Base-by-base conservation (phyloP, 1,140 invertebrate genomes). In the Dryas iulia region DNA sequence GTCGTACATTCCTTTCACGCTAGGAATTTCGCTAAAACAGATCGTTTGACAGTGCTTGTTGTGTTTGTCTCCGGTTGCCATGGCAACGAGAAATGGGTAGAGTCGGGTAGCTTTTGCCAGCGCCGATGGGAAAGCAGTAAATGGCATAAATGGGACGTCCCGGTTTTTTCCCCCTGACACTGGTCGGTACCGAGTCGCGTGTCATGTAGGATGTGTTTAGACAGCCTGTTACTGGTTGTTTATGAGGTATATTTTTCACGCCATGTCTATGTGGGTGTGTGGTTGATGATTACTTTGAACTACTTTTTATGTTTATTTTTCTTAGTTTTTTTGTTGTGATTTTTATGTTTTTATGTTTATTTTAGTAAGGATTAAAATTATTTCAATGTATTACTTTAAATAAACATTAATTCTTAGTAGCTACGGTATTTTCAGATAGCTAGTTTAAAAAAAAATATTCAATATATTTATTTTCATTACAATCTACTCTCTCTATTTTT, bases 1-100 rank as follows among this genome's bases (percentile, higher is more conserved):
- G 79, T 90, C 88, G 69, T 89, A 90, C 86, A 89, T 87, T 31
- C 74, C 81, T 77, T 73, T 79, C 35, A 30, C 66, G n/a, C n/a
- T n/a, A 60, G 33, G 53, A 39, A 68, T 26, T 8, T 23, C 53
- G 2, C 39, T 77, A 28, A 72, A 64, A 28, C 59, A 65, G 24
- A 80, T 66, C 26, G 87, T 90, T 71, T 90, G 87, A 69, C 82
- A 89, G 66, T 87, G 84, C 82, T 89, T 66, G 56, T 59, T 56
- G 18, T 66, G 68, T 70, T 70, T 90, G 80, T 89, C 82, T 23
- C 66, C 76, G 31, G 84, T 90, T 79, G 76, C 78, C 87, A 90
- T 90, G 74, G 83, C 75, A 76, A 90, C 86, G 74, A 11, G 28
- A 21, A 18, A 47, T 23, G 30, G 21, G 10, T 14, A 33, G 24